These are phyloP conservation scores for Tillus elongatus DNA, from an alignment of 2,888 invertebrate genomes.

Conservation along the genomic window DNA sequence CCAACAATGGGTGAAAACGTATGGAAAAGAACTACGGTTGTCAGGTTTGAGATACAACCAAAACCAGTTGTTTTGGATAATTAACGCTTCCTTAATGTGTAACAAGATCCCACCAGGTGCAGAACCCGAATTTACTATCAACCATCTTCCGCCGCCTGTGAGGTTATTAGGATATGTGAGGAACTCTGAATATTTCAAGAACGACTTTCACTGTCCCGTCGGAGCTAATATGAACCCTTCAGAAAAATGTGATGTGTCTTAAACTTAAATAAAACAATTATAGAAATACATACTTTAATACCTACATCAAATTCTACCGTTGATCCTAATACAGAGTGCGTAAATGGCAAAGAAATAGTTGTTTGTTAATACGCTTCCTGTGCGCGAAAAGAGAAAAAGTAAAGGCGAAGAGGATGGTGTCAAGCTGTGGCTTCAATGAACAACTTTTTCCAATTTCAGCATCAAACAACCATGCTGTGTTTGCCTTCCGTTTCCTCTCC, in stretches of 20 bases:
- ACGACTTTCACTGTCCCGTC: conserved; percentile 47
- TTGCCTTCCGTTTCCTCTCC: no score
- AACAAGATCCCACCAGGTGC: conserved; percentile 30
- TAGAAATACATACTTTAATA: neutral
- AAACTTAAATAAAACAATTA: neutral
- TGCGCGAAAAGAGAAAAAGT: no score
- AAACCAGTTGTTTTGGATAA: conserved; percentile 44
- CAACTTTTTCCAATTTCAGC: no score
- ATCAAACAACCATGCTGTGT: no score
- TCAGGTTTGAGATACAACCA: conserved; percentile 24
- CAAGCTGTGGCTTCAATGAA: no score
- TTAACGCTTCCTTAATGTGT: conserved; percentile 48
- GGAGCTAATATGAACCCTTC: conserved; percentile 48
- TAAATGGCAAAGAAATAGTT: no score
- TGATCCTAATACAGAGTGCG: no score
- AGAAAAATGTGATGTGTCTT: conserved; percentile 40
- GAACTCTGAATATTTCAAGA: conserved; percentile 47
- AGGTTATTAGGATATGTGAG: conserved; percentile 48
- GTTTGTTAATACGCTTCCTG: no score
- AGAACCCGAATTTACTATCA: conserved; percentile 17
- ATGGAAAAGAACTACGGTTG: conserved; percentile 12
- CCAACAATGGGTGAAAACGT: conserved; percentile 13
- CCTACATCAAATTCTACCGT: no score
- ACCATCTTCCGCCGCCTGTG: conserved; percentile 36
- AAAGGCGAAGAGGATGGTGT: no score